These are phyloP conservation scores for Stomatorhinus walkeri DNA, from an alignment of 2,797 vertebrate genomes.

Conservation along the genomic window DNA sequence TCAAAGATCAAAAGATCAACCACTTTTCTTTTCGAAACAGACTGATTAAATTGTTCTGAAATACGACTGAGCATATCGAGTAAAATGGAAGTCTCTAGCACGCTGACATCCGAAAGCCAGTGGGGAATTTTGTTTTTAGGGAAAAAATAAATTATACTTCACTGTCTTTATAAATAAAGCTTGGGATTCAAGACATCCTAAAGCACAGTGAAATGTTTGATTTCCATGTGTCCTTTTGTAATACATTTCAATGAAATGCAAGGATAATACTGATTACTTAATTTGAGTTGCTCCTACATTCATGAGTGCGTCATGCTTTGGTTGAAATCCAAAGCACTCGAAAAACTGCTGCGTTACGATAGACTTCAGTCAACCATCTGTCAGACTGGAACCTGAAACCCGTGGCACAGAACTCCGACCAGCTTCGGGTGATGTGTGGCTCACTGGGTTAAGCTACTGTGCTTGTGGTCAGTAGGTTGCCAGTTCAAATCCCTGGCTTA, in stretches of 20 bases:
- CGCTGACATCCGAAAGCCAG: background rate
- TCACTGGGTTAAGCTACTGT: background rate
- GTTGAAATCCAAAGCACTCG: background rate
- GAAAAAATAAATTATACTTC: background rate
- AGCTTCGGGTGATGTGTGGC: background rate
- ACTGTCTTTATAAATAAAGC: background rate
- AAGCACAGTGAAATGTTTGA: background rate
- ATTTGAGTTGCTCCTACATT: background rate
- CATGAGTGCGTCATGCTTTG: background rate
- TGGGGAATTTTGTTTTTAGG: background rate
- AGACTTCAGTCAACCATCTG: background rate
- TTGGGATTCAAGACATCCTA: background rate
- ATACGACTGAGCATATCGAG: background rate
- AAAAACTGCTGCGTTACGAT: background rate
- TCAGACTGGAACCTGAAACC: background rate
- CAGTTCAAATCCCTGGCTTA: background rate
- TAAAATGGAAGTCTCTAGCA: background rate
- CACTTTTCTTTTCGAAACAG: background rate
- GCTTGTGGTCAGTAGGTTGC: background rate
- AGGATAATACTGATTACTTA: background rate
- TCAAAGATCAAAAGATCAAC: conserved; percentile 8
- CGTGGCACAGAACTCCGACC: background rate
- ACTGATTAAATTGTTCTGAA: background rate
- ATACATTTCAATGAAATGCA: background rate
- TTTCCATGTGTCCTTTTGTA: background rate